Percentiles rank a stretch among this genome's conserved stretches.
These are phyloP conservation scores for Phalanger gymnotis DNA, from an alignment of 2,797 vertebrate genomes.

Conservation along the genomic window DNA sequence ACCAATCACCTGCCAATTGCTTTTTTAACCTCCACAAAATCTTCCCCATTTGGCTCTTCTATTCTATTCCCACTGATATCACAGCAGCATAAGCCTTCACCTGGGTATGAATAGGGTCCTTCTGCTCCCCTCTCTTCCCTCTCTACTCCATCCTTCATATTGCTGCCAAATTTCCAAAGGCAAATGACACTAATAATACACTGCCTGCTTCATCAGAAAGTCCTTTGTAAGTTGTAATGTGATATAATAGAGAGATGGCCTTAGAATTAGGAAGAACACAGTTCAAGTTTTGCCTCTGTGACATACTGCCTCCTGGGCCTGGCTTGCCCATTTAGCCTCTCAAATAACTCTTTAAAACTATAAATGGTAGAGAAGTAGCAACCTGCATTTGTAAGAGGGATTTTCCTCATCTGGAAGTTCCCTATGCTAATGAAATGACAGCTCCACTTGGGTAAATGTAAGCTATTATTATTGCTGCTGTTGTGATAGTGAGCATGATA, in stretches of 20 bases:
- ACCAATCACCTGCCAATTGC: neutral
- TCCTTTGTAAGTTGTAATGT: neutral
- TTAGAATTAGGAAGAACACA: neutral
- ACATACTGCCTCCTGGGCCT: neutral
- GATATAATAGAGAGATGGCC: neutral
- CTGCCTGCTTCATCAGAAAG: neutral
- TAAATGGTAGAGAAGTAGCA: neutral
- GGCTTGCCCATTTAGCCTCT: neutral
- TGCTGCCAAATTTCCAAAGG: neutral
- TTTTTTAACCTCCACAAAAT: neutral
- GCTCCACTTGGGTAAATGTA: neutral
- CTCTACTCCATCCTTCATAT: neutral
- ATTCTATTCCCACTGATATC: neutral
- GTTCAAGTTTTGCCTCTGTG: neutral
- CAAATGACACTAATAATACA: neutral
- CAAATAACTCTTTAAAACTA: neutral
- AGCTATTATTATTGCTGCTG: neutral
- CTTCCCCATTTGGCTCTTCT: neutral
- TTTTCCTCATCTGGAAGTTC: neutral
- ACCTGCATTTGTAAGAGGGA: neutral
- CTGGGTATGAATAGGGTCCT: neutral
- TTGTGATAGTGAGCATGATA: neutral
- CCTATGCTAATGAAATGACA: neutral
- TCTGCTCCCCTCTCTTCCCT: neutral
- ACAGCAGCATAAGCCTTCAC: too few species aligned